Percentiles rank a stretch among this genome's conserved stretches.
Evolutionary conservation across 2,888 invertebrate genomes (phyloP).

Genomic region (Pristionchus exspectatus): DNA sequence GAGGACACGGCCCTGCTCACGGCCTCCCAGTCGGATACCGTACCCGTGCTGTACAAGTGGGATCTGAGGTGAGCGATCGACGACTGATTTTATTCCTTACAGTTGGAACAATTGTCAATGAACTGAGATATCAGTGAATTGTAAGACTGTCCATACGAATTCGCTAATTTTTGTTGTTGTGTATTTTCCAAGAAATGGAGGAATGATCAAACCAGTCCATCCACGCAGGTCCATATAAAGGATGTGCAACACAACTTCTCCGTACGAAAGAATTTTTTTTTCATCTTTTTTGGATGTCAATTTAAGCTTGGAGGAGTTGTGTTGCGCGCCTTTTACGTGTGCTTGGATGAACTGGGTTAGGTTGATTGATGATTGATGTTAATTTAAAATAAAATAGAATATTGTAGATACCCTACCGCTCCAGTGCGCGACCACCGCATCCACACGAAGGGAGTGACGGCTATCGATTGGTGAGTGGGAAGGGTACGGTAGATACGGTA

Average conservation of each 20-base stretch:
- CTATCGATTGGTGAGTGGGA: constrained; percentile 59
- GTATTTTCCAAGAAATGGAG: background rate
- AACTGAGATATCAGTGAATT: background rate
- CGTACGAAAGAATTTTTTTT: too few relatives aligned
- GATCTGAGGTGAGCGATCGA: constrained; percentile 56
- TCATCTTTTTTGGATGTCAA: too few relatives aligned
- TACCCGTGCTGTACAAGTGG: constrained; percentile 61
- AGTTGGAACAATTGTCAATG: background rate
- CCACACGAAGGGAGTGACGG: constrained; percentile 61
- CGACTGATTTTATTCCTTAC: background rate
- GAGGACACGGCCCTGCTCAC: constrained; percentile 53
- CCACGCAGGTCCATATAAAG: too few relatives aligned
- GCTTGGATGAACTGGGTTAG: too few relatives aligned
- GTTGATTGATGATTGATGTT: too few relatives aligned
- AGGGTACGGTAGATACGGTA: background rate
- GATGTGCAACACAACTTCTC: too few relatives aligned
- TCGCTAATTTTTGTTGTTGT: background rate
- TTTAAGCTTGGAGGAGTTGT: too few relatives aligned
- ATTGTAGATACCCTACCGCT: constrained; percentile 57
- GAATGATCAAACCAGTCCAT: background rate
- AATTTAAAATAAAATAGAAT: too few relatives aligned
- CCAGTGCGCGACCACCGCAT: constrained; percentile 60
- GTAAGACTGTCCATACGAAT: background rate
- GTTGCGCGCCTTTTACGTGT: too few relatives aligned
- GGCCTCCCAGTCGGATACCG: constrained; percentile 57